Evolutionary conservation across 2,888 invertebrate genomes (phyloP).

Genomic region (Zonitis immaculata): DNA sequence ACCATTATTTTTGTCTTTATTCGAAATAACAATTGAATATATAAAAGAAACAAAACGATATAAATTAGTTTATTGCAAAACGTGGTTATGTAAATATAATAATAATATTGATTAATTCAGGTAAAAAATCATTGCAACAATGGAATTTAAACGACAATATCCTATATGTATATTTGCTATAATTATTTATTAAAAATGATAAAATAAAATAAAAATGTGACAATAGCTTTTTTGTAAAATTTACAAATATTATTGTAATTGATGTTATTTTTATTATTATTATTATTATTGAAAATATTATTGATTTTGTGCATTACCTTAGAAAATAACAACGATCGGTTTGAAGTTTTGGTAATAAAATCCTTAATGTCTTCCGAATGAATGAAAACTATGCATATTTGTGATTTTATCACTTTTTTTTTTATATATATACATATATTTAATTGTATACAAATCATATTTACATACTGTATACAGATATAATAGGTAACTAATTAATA

Average conservation of each 20-base stretch:
- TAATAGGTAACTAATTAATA: conserved; percentile 12
- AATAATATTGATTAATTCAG: neutral
- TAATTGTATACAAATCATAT: conserved; percentile 19
- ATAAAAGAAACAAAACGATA: neutral
- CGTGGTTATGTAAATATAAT: neutral
- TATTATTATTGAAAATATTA: neutral
- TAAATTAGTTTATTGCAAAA: neutral
- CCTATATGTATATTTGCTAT: conserved; percentile 8
- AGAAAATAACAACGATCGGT: conserved; percentile 20
- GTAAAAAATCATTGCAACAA: conserved; percentile 9
- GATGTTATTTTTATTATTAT: conserved; percentile 2
- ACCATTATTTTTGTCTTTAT: neutral
- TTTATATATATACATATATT: conserved; percentile 13
- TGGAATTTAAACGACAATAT: conserved; percentile 21
- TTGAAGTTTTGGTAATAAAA: conserved; percentile 24
- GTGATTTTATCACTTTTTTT: conserved; percentile 26
- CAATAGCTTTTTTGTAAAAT: conserved; percentile 20
- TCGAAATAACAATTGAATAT: neutral
- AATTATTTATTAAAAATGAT: conserved; percentile 5
- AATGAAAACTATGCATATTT: conserved; percentile 30
- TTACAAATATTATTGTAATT: conserved; percentile 5
- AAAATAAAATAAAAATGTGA: no score
- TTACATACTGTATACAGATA: conserved; percentile 22
- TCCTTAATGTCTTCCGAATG: conserved; percentile 37
- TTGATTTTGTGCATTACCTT: conserved; percentile 6